Base-by-base conservation (phyloP, 2,797 vertebrate genomes). In the Poecilia gillii region DNA sequence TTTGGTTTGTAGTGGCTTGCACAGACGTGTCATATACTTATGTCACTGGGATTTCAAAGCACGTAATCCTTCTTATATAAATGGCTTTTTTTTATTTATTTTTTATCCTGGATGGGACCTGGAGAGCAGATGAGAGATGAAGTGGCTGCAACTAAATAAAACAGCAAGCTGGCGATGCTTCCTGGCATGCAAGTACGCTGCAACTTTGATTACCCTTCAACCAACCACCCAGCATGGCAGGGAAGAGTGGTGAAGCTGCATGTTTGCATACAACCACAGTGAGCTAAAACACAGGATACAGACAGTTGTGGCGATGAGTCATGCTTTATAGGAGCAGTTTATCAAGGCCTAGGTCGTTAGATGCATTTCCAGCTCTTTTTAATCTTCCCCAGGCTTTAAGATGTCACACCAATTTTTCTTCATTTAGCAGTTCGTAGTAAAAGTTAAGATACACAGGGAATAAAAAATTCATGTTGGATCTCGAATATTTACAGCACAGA, bases 31-130 rank as follows among this genome's bases (percentile, higher is more conserved):
- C 83, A 88, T 90, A 91, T 91, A 89, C 84, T 91, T 90, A 90
- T 93, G 90, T 92, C 92, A 93, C 88, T 80, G 87, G 78, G 81
- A 90, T 88, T 87, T 88, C 85, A 90, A 90, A 93, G 86, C 91
- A 89, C 90, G 91, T 94, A 94, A 95, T 94, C 93, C 93, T 89
- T 88, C 91, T 95, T 94, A 95, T 90, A 92, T 95, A 94, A 94
- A 93, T 88, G 83, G n/a, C 81, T 36, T 66, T 74, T 73, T 86
- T 81, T 86, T 1, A 0, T 77, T 77, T 82, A 25, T 84, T 84
- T 85, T 80, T 43, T 81, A 87, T 82, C 85, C 82, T 81, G 82
- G 77, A 91, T 80, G 75, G 80, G 85, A 92, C 87, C 84, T 75
- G 64, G 83, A 82, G 89, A 82, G 75, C 81, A 85, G 62, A 72